Evolutionary conservation across 2,113 vertebrate genomes (phyloP).

Genomic region (Hyla sarda): DNA sequence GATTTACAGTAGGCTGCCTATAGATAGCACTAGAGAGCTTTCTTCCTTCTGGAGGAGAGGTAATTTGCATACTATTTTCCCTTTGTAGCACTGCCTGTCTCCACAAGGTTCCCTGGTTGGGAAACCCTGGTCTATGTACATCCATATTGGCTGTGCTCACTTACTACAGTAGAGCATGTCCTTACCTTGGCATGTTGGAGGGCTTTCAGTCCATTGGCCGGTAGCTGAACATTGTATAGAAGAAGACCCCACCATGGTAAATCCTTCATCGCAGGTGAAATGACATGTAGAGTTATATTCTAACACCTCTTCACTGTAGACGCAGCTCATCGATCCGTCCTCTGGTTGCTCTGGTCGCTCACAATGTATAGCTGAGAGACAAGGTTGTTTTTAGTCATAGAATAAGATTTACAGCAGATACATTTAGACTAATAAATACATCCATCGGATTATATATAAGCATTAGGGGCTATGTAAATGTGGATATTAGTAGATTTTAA

Average conservation of each 20-base stretch:
- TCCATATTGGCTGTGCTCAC: too few species aligned
- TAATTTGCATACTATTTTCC: too few species aligned
- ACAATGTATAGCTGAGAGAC: constrained; percentile 7
- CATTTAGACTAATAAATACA: too few species aligned
- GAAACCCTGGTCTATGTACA: too few species aligned
- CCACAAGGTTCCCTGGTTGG: too few species aligned
- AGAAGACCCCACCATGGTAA: constrained; percentile 62
- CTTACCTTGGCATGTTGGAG: constrained; percentile 69
- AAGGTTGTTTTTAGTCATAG: background rate
- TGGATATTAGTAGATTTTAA: background rate
- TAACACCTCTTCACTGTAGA: background rate
- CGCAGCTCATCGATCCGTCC: constrained; percentile 10
- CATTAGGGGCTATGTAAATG: background rate
- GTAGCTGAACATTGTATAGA: constrained; percentile 62
- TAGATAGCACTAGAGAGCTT: too few species aligned
- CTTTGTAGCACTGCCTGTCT: too few species aligned
- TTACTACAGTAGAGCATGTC: background rate
- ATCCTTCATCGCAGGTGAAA: constrained; percentile 69
- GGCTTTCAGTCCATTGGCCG: constrained; percentile 61
- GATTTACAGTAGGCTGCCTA: too few species aligned
- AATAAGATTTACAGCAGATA: background rate
- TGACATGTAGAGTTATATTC: constrained; percentile 69
- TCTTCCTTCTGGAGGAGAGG: too few species aligned
- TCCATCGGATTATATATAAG: too few species aligned
- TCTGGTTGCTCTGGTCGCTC: background rate